Evolutionary conservation across 2,888 invertebrate genomes (phyloP), one percentile per base, ranked within the genome.

Genomic region (Halocaridina rubra): DNA sequence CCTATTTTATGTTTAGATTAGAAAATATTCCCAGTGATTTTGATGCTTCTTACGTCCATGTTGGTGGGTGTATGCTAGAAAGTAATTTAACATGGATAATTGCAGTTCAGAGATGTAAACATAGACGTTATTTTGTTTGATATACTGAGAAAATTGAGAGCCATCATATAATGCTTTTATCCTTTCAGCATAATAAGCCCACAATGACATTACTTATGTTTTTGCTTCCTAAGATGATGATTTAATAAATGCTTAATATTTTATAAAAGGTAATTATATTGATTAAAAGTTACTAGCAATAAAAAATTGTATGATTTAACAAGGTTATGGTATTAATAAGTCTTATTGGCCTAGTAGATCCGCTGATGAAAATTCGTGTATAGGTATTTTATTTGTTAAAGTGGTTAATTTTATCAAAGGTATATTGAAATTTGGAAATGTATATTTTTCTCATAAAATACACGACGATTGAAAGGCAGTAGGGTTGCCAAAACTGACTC

Each of bases 241-340:
- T 69, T 53, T 29, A 69, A 69, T 67, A 79, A 61, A 69, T 46
- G 67, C 79, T 79, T 46, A 53, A 79, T 79, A 79, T 79, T 79
- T 79, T 79, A 71, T 79, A 69, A 79, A 79, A 78, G 64, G 57
- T 53, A 76, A 78, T 32, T 79, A 69, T 69, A 79, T 29, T 79
- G 30, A 79, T 67, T 71, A 69, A 64, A 53, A 30, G 69, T 79
- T 46, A 71, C 30, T 22, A 67, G 78, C 53, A 53, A n/a, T n/a
- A n/a, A n/a, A n/a, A n/a, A n/a, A n/a, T n/a, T n/a, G n/a, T n/a
- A n/a, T n/a, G n/a, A n/a, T n/a, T n/a, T n/a, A n/a, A n/a, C n/a
- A n/a, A n/a, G n/a, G n/a, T n/a, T n/a, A n/a, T n/a, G n/a, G n/a
- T n/a, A n/a, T n/a, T n/a, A n/a, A n/a, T n/a, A n/a, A n/a, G n/a